Evolutionary conservation across 2,888 invertebrate genomes (phyloP).

Genomic region (Phania funesta): DNA sequence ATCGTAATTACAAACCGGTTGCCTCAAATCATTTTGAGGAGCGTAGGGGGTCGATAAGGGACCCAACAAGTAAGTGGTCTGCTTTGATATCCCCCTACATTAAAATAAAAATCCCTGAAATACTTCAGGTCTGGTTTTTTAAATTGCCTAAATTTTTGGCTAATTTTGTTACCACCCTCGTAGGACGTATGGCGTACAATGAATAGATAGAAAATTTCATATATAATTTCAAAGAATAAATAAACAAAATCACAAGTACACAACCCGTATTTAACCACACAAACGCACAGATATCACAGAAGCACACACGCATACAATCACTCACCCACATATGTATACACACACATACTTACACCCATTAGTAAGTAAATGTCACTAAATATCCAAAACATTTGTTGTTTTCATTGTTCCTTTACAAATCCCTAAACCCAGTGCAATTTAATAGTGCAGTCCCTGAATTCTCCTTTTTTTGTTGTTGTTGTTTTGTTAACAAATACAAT

Average conservation of each 20-base stretch:
- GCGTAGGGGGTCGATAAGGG: too few species aligned
- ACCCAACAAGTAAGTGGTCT: too few species aligned
- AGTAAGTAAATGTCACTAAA: constrained; percentile 62
- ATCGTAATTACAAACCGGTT: too few species aligned
- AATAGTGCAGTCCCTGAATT: constrained; percentile 56
- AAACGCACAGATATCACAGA: constrained; percentile 29
- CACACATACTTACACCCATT: background rate
- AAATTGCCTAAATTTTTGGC: too few species aligned
- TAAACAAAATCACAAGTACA: constrained; percentile 46
- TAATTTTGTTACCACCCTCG: background rate
- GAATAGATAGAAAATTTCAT: constrained; percentile 26
- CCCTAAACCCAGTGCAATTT: constrained; percentile 48
- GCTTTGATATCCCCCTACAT: too few species aligned
- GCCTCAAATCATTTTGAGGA: too few species aligned
- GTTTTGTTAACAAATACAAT: constrained; percentile 42
- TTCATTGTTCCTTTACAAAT: constrained; percentile 30
- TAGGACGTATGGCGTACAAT: background rate
- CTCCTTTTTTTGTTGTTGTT: constrained; percentile 13
- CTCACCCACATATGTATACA: background rate
- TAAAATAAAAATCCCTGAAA: too few species aligned
- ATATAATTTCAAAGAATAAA: constrained; percentile 34
- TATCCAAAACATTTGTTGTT: constrained; percentile 45
- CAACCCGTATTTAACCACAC: constrained; percentile 29
- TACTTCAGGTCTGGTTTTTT: too few species aligned
- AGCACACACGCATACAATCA: background rate